Percentiles rank a stretch among this genome's conserved stretches.
Evolutionary conservation across 2,888 invertebrate species (phyloP).

Genomic region (Tineola bisselliella): DNA sequence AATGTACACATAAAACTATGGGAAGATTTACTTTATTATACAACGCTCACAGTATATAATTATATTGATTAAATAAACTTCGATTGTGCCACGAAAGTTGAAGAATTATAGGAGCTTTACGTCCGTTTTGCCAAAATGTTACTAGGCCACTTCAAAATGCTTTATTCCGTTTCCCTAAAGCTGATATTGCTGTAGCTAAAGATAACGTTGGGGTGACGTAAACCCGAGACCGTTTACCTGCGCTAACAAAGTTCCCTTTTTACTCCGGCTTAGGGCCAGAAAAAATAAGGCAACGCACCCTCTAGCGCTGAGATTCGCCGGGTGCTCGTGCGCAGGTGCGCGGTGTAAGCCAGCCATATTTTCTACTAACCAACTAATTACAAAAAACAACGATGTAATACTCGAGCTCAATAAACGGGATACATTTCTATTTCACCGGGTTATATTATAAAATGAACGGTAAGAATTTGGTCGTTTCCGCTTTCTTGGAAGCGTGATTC

Average conservation of each 20-base stretch:
- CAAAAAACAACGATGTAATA: conserved; percentile 33
- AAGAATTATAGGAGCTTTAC: background rate
- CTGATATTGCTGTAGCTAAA: background rate
- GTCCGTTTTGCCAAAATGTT: background rate
- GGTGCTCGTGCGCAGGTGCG: conserved; percentile 57
- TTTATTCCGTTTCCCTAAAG: background rate
- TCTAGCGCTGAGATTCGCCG: conserved; percentile 46
- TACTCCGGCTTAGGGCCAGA: conserved; percentile 20
- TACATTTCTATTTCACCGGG: conserved; percentile 27
- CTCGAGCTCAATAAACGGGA: background rate
- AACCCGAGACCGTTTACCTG: conserved; percentile 50
- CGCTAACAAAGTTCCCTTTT: conserved; percentile 22
- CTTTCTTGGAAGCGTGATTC: conserved; percentile 62
- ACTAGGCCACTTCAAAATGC: background rate
- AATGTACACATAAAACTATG: conserved; percentile 5
- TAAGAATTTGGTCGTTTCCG: conserved; percentile 61
- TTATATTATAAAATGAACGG: conserved; percentile 47
- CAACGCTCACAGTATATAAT: conserved; percentile 1
- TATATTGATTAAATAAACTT: conserved; percentile 3
- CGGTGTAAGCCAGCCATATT: conserved; percentile 18
- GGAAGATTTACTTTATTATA: conserved; percentile 5
- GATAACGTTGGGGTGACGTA: background rate
- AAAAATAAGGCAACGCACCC: conserved; percentile 36
- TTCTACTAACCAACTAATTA: conserved; percentile 36
- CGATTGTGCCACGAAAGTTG: background rate